phyloP scores from a whole-genome alignment of 2,888 invertebrate genomes.

The Ophion slaviceki region DNA sequence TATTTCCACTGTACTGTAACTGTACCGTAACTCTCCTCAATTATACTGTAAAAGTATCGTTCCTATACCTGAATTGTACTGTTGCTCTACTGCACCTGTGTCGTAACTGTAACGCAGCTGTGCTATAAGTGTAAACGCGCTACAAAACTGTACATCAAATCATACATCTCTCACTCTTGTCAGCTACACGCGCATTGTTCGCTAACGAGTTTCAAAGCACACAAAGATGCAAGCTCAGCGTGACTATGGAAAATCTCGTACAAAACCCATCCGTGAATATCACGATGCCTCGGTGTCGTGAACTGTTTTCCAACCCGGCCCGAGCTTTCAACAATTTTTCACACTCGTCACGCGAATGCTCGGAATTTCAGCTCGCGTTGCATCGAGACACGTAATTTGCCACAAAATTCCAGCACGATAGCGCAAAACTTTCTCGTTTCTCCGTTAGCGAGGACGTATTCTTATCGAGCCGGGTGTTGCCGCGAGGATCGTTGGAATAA shows the following conservation, averaged over 20 bases:
- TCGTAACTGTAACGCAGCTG: no score
- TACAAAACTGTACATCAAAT: background rate
- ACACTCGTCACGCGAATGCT: constrained; percentile 6
- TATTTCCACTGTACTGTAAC: no score
- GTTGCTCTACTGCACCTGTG: no score
- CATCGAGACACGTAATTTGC: background rate
- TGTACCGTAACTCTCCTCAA: no score
- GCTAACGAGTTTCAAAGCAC: background rate
- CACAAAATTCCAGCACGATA: background rate
- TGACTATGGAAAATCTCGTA: background rate
- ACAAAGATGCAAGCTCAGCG: background rate
- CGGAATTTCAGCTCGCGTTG: background rate
- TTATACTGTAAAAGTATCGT: no score
- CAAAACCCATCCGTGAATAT: no score
- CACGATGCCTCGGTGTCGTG: no score
- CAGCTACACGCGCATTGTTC: background rate
- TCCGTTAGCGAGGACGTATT: background rate
- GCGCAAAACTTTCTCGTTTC: background rate
- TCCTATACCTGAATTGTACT: no score
- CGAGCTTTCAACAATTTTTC: background rate
- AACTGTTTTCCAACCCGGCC: background rate
- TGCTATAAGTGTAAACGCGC: background rate
- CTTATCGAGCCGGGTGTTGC: background rate
- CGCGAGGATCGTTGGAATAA: background rate
- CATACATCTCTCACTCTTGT: background rate